These are phyloP conservation scores for Serranus cabrilla DNA, from an alignment of 2,797 vertebrate genomes.

Conservation along the genomic window DNA sequence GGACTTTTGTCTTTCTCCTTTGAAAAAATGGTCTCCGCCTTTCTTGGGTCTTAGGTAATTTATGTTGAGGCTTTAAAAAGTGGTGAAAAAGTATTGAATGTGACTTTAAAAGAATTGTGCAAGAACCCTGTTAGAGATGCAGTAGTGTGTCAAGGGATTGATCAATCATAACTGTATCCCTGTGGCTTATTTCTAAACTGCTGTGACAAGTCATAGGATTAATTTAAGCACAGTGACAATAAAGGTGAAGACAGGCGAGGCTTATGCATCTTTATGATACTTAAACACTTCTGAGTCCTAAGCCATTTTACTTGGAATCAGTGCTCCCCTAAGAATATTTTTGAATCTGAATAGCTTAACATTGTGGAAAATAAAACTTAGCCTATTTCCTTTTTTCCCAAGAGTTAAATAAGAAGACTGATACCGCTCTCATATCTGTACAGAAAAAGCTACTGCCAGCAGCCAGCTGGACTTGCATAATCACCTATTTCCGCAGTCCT, in stretches of 20 bases:
- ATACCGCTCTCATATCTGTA: no score
- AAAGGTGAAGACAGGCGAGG: not conserved
- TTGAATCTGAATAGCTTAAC: not conserved
- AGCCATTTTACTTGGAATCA: not conserved
- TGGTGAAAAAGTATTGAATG: not conserved
- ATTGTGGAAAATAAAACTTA: no score
- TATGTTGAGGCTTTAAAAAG: not conserved
- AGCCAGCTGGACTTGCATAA: no score
- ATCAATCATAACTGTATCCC: slow-evolving; percentile 24
- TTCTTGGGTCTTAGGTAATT: no score
- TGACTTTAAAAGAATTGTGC: not conserved
- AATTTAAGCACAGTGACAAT: slow-evolving; percentile 16
- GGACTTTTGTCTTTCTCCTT: no score
- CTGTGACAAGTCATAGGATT: slow-evolving; percentile 41
- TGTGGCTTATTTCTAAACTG: slow-evolving; percentile 22
- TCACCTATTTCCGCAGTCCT: no score
- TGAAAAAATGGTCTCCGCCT: no score
- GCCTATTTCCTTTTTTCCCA: no score
- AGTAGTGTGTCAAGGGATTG: slow-evolving; percentile 21
- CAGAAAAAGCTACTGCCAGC: no score
- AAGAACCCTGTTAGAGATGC: not conserved
- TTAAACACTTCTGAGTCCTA: not conserved
- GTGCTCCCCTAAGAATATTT: not conserved
- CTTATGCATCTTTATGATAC: not conserved
- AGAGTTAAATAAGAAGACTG: no score